Percentiles rank a stretch among this genome's conserved stretches.
Conservation (phyloP, 2,113 vertebrate genomes). For the Rhagologus leucostigma region DNA sequence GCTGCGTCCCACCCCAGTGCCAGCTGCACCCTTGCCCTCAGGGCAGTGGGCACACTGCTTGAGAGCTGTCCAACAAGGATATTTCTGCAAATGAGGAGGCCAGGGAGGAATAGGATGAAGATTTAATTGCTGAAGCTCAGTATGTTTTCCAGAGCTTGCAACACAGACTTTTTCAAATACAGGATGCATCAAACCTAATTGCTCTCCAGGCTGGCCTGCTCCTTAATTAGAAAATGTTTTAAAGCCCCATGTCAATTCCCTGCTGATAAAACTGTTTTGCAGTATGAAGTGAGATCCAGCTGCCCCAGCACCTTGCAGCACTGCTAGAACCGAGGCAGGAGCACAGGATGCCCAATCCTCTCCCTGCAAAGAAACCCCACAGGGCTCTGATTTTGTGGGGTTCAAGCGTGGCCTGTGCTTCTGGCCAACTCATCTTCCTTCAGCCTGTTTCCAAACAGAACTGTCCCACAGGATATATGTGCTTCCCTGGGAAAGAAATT, state of each 20-base stretch:
- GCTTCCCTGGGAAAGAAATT: not conserved
- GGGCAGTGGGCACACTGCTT: not conserved
- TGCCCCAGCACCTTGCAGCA: not conserved
- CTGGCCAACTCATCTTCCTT: not conserved
- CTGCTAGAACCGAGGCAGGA: not conserved
- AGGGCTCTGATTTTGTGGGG: accelerated
- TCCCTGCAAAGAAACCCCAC: not conserved
- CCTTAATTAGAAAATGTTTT: conserved; percentile 69
- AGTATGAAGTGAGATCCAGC: not conserved
- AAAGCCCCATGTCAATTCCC: not conserved
- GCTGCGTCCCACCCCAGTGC: accelerated
- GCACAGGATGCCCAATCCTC: accelerated
- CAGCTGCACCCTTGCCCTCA: not conserved
- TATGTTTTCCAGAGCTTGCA: conserved; percentile 43
- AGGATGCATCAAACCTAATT: conserved; percentile 63
- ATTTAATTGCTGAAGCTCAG: conserved; percentile 43
- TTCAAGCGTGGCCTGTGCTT: not conserved
- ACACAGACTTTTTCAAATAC: not conserved
- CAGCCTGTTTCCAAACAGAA: not conserved
- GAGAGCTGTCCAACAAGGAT: not conserved
- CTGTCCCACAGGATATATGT: not conserved
- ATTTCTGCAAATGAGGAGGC: not conserved
- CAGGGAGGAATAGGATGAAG: not conserved
- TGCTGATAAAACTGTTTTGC: not conserved
- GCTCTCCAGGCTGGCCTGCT: conserved; percentile 52